phyloP scores from a whole-genome alignment of 1,140 invertebrate species.

The Marisa cornuarietis region DNA sequence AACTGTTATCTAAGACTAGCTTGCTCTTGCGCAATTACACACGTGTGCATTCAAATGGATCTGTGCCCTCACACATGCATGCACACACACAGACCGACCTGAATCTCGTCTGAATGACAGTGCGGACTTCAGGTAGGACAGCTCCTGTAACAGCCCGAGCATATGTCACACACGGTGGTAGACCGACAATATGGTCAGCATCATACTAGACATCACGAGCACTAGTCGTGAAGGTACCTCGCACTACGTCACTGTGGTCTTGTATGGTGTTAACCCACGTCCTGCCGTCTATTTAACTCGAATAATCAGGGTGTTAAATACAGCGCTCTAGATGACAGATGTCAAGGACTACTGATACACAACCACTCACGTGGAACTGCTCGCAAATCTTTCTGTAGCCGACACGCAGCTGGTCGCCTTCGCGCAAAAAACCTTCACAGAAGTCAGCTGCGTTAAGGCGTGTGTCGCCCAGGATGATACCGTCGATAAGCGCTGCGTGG shows the following conservation, averaged over 20 bases:
- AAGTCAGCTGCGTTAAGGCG: not conserved
- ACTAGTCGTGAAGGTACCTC: no score
- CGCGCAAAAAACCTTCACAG: conserved; percentile 2
- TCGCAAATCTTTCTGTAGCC: conserved; percentile 22
- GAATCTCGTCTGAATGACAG: conserved; percentile 21
- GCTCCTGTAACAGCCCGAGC: conserved; percentile 3
- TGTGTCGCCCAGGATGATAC: conserved; percentile 22
- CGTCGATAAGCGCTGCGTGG: conserved; percentile 21
- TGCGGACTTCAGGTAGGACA: conserved; percentile 22
- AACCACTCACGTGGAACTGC: conserved; percentile 14
- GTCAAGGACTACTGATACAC: not conserved
- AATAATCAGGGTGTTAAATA: no score
- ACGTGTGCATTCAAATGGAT: not conserved
- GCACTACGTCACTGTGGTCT: no score
- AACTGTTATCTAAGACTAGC: not conserved
- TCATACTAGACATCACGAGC: no score
- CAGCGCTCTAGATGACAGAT: not conserved
- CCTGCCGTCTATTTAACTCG: no score
- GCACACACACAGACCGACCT: conserved; percentile 11
- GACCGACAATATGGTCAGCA: no score
- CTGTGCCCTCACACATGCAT: not conserved
- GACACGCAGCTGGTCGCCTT: conserved; percentile 14
- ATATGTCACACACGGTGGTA: not conserved
- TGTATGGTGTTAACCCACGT: no score
- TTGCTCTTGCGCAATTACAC: not conserved